Percentiles rank a stretch among this genome's conserved stretches.
phyloP scores from a whole-genome alignment of 2,797 vertebrate species.

The Microtus californicus region DNA sequence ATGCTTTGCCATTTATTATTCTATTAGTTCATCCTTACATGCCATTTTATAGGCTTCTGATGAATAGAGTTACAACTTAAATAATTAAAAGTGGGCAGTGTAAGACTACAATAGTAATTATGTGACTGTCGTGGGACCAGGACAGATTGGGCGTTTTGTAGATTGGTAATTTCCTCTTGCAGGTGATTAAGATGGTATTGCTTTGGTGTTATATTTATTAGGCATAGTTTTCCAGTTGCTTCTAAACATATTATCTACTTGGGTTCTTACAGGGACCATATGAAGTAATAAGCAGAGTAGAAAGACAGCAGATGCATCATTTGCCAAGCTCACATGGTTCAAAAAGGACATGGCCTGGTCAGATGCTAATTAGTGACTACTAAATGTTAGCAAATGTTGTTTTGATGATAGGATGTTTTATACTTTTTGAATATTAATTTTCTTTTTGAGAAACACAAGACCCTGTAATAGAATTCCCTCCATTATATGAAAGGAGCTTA shows the following conservation, averaged over 20 bases:
- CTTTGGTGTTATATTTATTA: slow-evolving; percentile 42
- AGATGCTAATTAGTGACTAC: slow-evolving; percentile 14
- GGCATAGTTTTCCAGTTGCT: slow-evolving; percentile 31
- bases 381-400: not conserved
- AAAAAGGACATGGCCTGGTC: not conserved
- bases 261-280: not conserved
- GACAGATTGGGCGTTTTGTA: slow-evolving; percentile 21
- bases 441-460: slow-evolving; percentile 39
- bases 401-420: slow-evolving; percentile 51
- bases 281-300: slow-evolving; percentile 36
- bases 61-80: slow-evolving; percentile 50
- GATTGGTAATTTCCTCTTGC: slow-evolving; percentile 59
- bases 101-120: slow-evolving; percentile 34
- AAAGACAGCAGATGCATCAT: not conserved
- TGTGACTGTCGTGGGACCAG: not conserved
- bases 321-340: slow-evolving; percentile 15
- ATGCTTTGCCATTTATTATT: slow-evolving; percentile 61
- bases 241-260: slow-evolving; percentile 21
- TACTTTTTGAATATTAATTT: slow-evolving; percentile 14
- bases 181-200: slow-evolving; percentile 25
- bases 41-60: slow-evolving; percentile 41
- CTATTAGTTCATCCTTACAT: slow-evolving; percentile 50
- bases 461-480: slow-evolving; percentile 21
- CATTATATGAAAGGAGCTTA: not conserved
- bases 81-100: slow-evolving; percentile 54